A percentile compares a stretch with the other conserved stretches of the same genome.
These are phyloP conservation scores for Sebastes cheni DNA, from an alignment of 2,797 vertebrate species.

Conservation along the genomic window DNA sequence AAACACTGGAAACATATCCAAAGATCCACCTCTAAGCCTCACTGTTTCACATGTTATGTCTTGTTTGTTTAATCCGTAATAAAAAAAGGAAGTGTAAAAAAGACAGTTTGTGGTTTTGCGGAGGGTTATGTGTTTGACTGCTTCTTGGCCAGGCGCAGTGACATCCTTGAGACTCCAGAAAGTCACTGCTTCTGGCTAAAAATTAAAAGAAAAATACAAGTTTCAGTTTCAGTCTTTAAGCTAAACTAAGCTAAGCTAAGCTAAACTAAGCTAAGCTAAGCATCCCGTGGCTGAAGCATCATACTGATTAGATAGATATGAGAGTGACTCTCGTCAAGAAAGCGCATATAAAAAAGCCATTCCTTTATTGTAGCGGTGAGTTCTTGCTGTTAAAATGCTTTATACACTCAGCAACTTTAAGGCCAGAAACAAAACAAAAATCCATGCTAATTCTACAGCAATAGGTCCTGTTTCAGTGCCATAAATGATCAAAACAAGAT, in stretches of 20 bases:
- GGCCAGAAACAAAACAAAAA: background rate
- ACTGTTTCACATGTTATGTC: too few relatives aligned
- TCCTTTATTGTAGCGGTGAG: background rate
- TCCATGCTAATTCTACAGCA: background rate
- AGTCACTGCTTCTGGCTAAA: background rate
- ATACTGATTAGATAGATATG: background rate
- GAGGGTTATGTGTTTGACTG: background rate
- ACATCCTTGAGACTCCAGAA: background rate
- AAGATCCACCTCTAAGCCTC: background rate
- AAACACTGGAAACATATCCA: background rate
- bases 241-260: background rate
- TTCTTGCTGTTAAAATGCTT: background rate
- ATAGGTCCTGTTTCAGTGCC: background rate
- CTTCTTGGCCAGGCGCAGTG: background rate
- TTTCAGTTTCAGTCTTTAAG: background rate
- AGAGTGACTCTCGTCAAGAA: background rate
- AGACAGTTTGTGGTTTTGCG: background rate
- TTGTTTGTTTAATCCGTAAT: background rate
- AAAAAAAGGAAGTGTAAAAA: background rate
- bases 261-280: background rate
- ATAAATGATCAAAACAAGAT: background rate
- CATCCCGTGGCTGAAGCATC: background rate
- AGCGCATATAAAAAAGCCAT: background rate
- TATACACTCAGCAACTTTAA: background rate
- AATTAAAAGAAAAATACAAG: background rate